Base-by-base conservation (phyloP, 2,113 vertebrate genomes). In the Pseudonaja textilis region DNA sequence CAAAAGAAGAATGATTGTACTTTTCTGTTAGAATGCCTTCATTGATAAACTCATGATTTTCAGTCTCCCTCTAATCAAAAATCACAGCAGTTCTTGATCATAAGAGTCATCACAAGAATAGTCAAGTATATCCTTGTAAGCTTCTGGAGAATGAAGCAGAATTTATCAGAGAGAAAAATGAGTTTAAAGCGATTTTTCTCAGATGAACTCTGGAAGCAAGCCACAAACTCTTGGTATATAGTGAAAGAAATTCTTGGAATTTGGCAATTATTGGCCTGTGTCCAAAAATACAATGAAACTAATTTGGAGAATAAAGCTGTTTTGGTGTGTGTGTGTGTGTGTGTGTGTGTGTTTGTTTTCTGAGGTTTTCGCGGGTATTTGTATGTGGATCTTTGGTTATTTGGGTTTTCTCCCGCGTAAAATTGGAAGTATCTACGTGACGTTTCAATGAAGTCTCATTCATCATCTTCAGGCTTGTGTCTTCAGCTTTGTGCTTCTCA, bases 11-110 rank as follows among this genome's bases (percentile, higher is more conserved):
- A 85, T 34, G 92, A 11, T 45, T 1, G 0, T 1, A 1, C 29
- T 18, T 34, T 61, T 11, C 9, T 59, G 42, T 85, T 61, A 94
- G 93, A 93, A 25, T 1, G 39, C 3, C 18, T 93, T 54, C 91
- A 86, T 95, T 95, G 93, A 93, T 91, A 93, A 85, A 9, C 2
- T 3, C 34, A 55, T 61, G 16, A 90, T 39, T 90, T 64, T 54
- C 29, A 34, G 4, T 39, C 50, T 81, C 64, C 0, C 0, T 74
- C 55, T 90, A 90, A 94, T 42, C 23, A 39, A 29, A 47, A 90
- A 93, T 85, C 1, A 29, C 86, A 39, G 87, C 87, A 55, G 52
- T 34, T 20, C 87, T 55, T 54, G 85, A 90, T 92, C 91, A 12
- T n/a, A 87, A 2, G 64, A 2, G 14, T 74, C n/a, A 4, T 69